Conservation (phyloP, 2,888 invertebrate genomes). For the Ormyrus rosae region DNA sequence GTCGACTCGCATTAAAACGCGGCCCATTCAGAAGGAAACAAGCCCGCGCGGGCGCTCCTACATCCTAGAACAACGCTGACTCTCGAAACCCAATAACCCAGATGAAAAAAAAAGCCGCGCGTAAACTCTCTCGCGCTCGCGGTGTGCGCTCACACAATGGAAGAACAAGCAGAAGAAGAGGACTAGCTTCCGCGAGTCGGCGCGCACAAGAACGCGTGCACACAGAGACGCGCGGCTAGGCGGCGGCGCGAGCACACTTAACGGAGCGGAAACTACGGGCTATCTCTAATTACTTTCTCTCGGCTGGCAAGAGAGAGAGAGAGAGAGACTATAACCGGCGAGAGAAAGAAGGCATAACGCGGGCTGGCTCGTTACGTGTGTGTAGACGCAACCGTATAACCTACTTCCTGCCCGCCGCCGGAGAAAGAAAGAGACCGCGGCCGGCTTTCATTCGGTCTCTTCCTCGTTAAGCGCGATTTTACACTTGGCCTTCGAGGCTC, state of each 20-base stretch:
- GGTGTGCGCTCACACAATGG: background rate
- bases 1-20: no score
- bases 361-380: conserved; percentile 25
- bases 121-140: background rate
- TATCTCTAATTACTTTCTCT: conserved; percentile 74
- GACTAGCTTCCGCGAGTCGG: no score
- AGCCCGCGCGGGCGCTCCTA: no score
- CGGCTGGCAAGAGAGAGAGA: conserved; percentile 9
- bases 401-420: conserved; percentile 43
- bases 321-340: background rate
- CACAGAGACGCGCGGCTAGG: background rate
- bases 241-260: conserved; percentile 61
- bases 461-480: conserved; percentile 6
- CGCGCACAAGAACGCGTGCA: background rate
- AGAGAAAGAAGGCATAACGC: conserved; percentile 18
- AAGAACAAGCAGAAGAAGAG: background rate
- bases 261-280: conserved; percentile 72
- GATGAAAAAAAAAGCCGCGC: no score
- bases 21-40: no score
- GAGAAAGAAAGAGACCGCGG: background rate
- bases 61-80: no score
- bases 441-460: conserved; percentile 12
- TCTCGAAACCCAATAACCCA: no score
- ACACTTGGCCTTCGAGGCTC: conserved; percentile 16
- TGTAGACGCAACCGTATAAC: conserved; percentile 51